Evolutionary conservation across 2,888 invertebrate genomes (phyloP).

Genomic region (Lasioglossum calceatum): DNA sequence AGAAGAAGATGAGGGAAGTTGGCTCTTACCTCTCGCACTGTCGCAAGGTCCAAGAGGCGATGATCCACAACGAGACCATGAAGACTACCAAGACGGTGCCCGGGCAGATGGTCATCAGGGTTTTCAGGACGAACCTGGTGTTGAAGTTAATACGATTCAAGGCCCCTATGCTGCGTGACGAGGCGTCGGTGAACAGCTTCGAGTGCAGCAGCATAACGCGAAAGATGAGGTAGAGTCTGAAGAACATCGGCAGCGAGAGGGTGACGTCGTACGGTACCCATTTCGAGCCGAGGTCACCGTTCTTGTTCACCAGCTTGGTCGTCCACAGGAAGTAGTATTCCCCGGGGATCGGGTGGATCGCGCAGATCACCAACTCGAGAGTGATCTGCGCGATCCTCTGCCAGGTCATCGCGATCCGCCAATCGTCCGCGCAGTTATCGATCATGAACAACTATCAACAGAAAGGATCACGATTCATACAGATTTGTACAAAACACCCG

Average conservation of each 20-base stretch:
- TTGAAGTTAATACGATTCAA: slow-evolving; percentile 99
- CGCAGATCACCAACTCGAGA: slow-evolving; percentile 97
- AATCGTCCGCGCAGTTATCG: slow-evolving; percentile 99
- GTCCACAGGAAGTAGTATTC: slow-evolving; percentile 98
- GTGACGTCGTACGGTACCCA: slow-evolving; percentile 98
- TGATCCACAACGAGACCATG: slow-evolving; percentile 99
- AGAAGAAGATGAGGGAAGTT: background rate
- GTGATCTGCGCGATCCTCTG: slow-evolving; percentile 97
- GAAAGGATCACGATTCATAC: background rate
- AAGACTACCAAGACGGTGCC: slow-evolving; percentile 98
- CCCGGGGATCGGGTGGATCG: slow-evolving; percentile 99
- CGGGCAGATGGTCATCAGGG: slow-evolving; percentile 99
- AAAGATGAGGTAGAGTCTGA: slow-evolving; percentile 99
- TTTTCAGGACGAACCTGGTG: slow-evolving; percentile 98
- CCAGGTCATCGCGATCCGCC: slow-evolving; percentile 99
- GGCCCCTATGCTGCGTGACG: slow-evolving; percentile 98
- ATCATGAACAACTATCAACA: slow-evolving; percentile 98
- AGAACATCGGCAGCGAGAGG: slow-evolving; percentile 99
- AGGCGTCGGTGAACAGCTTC: slow-evolving; percentile 99
- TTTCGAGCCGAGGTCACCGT: slow-evolving; percentile 86
- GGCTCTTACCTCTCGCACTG: slow-evolving; percentile 97
- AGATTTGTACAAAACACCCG: too few species aligned
- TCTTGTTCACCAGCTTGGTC: slow-evolving; percentile 96
- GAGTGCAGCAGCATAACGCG: slow-evolving; percentile 99
- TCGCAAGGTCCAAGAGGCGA: slow-evolving; percentile 99